Evolutionary conservation across 2,113 vertebrate genomes (phyloP).

Genomic region (Oncorhynchus mykiss): DNA sequence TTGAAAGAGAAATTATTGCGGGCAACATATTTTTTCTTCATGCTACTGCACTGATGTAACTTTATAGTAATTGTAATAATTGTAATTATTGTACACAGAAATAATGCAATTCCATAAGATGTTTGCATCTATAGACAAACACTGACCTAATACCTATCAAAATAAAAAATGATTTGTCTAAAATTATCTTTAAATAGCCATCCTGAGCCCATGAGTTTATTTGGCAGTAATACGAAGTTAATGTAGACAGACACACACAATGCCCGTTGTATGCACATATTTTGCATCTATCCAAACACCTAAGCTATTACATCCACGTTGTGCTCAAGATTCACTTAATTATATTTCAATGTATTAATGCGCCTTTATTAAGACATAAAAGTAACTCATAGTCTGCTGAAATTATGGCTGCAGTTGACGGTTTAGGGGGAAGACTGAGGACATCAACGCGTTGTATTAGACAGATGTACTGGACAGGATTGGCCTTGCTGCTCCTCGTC

Average conservation of each 20-base stretch:
- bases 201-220: neutral
- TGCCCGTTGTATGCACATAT: neutral
- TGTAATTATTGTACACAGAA: no score
- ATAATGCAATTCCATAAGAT: no score
- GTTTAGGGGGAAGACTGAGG: conserved; percentile 12
- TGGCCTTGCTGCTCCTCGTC: conserved; percentile 8
- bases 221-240: neutral
- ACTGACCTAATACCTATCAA: no score
- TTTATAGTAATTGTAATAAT: no score
- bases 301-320: neutral
- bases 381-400: conserved; percentile 19
- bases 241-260: neutral
- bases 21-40: conserved; percentile 29
- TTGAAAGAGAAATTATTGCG: conserved; percentile 48
- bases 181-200: neutral
- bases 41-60: no score
- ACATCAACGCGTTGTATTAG: conserved; percentile 12
- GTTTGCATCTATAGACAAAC: no score
- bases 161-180: conserved; percentile 13
- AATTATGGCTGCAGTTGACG: conserved; percentile 33
- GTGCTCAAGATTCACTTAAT: neutral
- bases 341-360: conserved; percentile 1
- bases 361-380: conserved; percentile 48
- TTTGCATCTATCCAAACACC: neutral
- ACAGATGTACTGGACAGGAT: conserved; percentile 5